Conservation (phyloP, 23 tunicate species). For the Phallusia fumigata region DNA sequence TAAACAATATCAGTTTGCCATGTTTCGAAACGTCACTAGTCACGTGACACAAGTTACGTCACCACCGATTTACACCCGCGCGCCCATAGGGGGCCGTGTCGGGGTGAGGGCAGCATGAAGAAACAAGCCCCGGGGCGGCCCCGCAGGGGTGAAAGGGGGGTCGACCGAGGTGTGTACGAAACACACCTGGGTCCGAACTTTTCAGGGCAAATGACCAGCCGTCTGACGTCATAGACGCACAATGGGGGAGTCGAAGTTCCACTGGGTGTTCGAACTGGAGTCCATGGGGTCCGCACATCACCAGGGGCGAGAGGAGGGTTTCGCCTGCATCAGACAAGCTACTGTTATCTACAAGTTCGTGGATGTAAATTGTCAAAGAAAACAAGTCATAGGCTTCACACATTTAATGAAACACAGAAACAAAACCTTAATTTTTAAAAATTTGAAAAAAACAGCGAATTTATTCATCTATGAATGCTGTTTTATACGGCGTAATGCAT, state of each 20-base stretch:
- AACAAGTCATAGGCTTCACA: too few species aligned
- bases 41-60: background rate
- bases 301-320: slow-evolving; percentile 93
- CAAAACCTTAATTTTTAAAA: too few species aligned
- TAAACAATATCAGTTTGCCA: too few species aligned
- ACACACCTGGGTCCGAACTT: slow-evolving; percentile 76
- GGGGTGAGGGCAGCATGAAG: slow-evolving; percentile 14
- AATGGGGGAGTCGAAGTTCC: slow-evolving; percentile 97
- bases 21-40: too few species aligned
- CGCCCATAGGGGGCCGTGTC: background rate
- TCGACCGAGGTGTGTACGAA: slow-evolving; percentile 21
- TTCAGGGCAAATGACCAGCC: slow-evolving; percentile 99
- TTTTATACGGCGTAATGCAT: background rate
- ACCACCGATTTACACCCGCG: background rate
- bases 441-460: too few species aligned
- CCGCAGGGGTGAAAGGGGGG: background rate
- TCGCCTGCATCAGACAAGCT: too few species aligned
- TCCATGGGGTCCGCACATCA: slow-evolving; percentile 99
- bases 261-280: slow-evolving; percentile 97
- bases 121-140: slow-evolving; percentile 12
- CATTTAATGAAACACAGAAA: too few species aligned
- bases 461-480: too few species aligned
- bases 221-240: slow-evolving; percentile 98
- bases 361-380: too few species aligned
- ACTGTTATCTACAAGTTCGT: too few species aligned